Percentiles rank a stretch among this genome's conserved stretches.
Conservation (phyloP, 2,797 vertebrate genomes). For the Eupleurogrammus muticus region DNA sequence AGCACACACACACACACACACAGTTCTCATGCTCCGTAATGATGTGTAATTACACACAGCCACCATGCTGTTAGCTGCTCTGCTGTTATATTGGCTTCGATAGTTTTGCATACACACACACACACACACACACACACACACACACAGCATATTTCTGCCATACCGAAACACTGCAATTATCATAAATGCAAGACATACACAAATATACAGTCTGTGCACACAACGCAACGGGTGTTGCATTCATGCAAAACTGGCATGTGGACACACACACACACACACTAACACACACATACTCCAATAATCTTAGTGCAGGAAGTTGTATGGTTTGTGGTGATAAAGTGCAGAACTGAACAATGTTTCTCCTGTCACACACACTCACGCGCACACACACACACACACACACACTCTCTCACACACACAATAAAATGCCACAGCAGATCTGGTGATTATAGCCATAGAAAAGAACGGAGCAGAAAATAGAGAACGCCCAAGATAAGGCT, state of each 20-base stretch:
- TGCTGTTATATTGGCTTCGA: conserved; percentile 60
- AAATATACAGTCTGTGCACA: conserved; percentile 6
- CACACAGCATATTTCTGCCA: conserved; percentile 29
- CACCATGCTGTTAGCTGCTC: conserved; percentile 58
- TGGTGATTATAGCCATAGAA: conserved; percentile 69
- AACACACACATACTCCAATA: background rate
- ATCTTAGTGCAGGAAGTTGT: conserved; percentile 56
- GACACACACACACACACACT: conserved; percentile 13
- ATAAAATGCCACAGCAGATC: conserved; percentile 57
- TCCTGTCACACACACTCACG: conserved; percentile 24
- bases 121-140: conserved; percentile 22
- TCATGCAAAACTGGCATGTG: conserved; percentile 19
- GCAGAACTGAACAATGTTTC: conserved; percentile 53
- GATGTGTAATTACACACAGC: conserved; percentile 65
- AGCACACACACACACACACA: conserved; percentile 30
- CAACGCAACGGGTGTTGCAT: conserved; percentile 7
- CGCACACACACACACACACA: conserved; percentile 25
- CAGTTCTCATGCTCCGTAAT: conserved; percentile 42
- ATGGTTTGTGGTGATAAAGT: conserved; percentile 65
- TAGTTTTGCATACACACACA: conserved; percentile 50
- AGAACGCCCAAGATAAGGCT: conserved; percentile 65
- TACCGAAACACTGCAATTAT: conserved; percentile 28
- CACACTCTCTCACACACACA: conserved; percentile 26
- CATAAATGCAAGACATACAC: background rate
- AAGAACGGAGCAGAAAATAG: conserved; percentile 67